These are phyloP conservation scores for Caenorhabditis latens DNA, from an alignment of 1,140 invertebrate genomes.

Conservation along the genomic window DNA sequence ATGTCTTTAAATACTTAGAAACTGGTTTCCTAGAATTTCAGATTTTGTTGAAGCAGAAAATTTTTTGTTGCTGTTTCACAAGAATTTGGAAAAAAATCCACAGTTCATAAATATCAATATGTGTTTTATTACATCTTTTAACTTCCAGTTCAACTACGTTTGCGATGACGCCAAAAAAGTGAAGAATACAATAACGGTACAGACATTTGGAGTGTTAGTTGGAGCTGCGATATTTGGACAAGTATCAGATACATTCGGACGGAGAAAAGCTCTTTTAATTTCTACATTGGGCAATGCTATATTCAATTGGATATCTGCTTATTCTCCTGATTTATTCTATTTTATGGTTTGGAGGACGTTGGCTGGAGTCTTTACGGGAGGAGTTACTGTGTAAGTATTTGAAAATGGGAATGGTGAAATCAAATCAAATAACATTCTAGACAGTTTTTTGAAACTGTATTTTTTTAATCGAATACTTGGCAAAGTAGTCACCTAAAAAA, in stretches of 20 bases:
- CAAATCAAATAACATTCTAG: too few species aligned
- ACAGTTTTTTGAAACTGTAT: too few species aligned
- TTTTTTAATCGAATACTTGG: too few species aligned
- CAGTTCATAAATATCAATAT: too few species aligned
- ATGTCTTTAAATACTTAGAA: too few species aligned
- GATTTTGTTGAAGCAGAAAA: background rate
- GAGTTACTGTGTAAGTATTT: constrained; percentile 62
- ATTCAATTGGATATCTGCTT: constrained; percentile 34
- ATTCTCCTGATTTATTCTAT: constrained; percentile 11
- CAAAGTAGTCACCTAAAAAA: too few species aligned
- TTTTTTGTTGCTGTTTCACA: too few species aligned
- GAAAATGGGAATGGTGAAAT: background rate
- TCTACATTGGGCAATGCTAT: constrained; percentile 48
- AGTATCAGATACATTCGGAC: constrained; percentile 60
- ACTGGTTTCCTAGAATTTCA: too few species aligned
- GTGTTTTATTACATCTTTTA: background rate
- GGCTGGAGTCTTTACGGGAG: constrained; percentile 65
- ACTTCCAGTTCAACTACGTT: constrained; percentile 62
- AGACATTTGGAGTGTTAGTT: constrained; percentile 61
- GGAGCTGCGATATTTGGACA: constrained; percentile 62
- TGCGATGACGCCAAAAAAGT: constrained; percentile 60
- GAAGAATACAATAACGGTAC: constrained; percentile 62
- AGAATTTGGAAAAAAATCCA: background rate
- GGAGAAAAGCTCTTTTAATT: constrained; percentile 35
- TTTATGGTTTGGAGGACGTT: constrained; percentile 60